Evolutionary conservation across 1,140 invertebrate species (phyloP).

Genomic region (Lutraria rhynchaena): DNA sequence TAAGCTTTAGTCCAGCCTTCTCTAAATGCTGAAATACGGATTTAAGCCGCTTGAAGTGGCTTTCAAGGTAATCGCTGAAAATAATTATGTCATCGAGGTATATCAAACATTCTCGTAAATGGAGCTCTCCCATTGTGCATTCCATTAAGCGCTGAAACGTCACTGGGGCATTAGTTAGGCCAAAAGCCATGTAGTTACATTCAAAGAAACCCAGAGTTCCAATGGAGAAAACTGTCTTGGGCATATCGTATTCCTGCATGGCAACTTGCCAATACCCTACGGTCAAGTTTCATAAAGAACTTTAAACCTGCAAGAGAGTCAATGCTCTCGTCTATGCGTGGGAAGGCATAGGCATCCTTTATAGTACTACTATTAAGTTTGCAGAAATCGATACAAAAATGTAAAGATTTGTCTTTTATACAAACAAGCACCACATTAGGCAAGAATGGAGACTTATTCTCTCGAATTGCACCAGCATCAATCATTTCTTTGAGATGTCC

Average conservation of each 20-base stretch:
- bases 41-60: conserved; percentile 24
- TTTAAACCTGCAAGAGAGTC: conserved; percentile 74
- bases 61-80: neutral
- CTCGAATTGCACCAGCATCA: conserved; percentile 12
- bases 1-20: conserved; percentile 68
- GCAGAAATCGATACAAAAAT: conserved; percentile 24
- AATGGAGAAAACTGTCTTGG: conserved; percentile 76
- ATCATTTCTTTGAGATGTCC: conserved; percentile 38
- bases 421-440: conserved; percentile 26
- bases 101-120: conserved; percentile 28
- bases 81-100: conserved; percentile 29
- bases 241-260: conserved; percentile 72
- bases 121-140: conserved; percentile 21
- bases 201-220: conserved; percentile 46
- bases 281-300: conserved; percentile 82
- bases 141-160: conserved; percentile 47
- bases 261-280: conserved; percentile 78
- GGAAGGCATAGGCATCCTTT: conserved; percentile 84
- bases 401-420: conserved; percentile 28
- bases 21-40: conserved; percentile 68
- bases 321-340: conserved; percentile 82
- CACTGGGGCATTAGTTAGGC: neutral
- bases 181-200: conserved; percentile 21
- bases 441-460: conserved; percentile 26
- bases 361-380: conserved; percentile 81